Base-by-base conservation (phyloP, 2,888 invertebrate species). In the Eurytoma adleriae region DNA sequence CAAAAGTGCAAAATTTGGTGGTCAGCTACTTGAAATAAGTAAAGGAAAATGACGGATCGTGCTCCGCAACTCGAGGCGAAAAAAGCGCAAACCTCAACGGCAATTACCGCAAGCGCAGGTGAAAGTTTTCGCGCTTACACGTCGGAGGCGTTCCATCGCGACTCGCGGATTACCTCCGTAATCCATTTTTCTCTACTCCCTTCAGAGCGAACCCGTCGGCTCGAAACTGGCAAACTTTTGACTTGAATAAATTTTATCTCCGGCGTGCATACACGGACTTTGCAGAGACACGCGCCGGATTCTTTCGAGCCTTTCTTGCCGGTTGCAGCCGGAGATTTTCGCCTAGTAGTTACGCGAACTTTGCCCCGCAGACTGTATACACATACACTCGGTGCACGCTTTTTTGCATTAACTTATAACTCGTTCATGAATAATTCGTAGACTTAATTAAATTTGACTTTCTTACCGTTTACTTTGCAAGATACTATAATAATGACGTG, bases 161-260 rank as follows among this genome's bases (percentile, higher is more conserved):
- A 40, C 5, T 67, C 57, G 52, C 24, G 12, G 40, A 59, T 78
- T 78, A 78, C 71, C 59, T 52, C 12, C 57, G 30, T 72, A 67
- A 72, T 78, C 59, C 57, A 54, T 78, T 78, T 77, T 71, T 24
- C 27, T 64, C 64, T 66, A 40, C 30, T 57, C n/a, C 18, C 48
- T 68, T 13, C 3, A 24, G 48, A 24, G 10, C 1, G n/a, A 57
- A 74, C 40, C 7, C 20, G 20, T 48, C 30, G n/a, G 57, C 30
- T 7, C 62, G 27, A 40, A 69, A 76, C 77, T 64, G 52, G 78
- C 18, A 72, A 78, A 78, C n/a, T 78, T 72, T 78, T 13, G 67
- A 67, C 59, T 24, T 78, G 72, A 71, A 78, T 78, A 78, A 72
- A 78, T 72, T 78, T 59, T 59, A 56, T 72, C 61, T 13, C 59